Evolutionary conservation across 2,888 invertebrate species (phyloP).

Genomic region (Suillia variegata): DNA sequence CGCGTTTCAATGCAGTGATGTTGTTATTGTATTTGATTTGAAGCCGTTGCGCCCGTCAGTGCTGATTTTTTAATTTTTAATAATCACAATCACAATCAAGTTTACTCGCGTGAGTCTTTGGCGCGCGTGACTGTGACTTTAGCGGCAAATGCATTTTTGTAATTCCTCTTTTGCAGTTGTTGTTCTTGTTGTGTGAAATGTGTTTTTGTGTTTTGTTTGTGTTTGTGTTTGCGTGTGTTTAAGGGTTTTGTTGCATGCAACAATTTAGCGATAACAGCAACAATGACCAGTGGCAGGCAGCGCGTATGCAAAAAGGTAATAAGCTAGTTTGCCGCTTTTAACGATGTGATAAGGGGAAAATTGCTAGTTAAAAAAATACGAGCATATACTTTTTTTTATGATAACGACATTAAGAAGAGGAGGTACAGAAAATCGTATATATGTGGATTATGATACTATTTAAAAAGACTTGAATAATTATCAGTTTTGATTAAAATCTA

Average conservation of each 20-base stretch:
- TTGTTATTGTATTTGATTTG: too few species aligned
- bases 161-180: background rate
- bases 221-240: background rate
- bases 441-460: too few species aligned
- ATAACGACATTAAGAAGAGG: background rate
- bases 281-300: background rate
- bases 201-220: too few species aligned
- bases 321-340: conserved; percentile 10
- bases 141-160: background rate
- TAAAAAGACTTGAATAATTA: too few species aligned
- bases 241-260: background rate
- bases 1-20: too few species aligned
- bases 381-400: too few species aligned
- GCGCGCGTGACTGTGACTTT: background rate
- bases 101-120: background rate
- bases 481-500: too few species aligned
- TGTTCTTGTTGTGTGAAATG: background rate
- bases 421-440: background rate
- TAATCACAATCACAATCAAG: background rate
- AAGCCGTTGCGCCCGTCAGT: too few species aligned
- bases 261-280: background rate
- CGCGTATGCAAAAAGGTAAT: conserved; percentile 9
- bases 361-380: too few species aligned
- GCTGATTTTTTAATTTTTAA: too few species aligned
- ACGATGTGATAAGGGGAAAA: conserved; percentile 21